Evolutionary conservation across 2,888 invertebrate species (phyloP).

Genomic region (Torymus texanus): DNA sequence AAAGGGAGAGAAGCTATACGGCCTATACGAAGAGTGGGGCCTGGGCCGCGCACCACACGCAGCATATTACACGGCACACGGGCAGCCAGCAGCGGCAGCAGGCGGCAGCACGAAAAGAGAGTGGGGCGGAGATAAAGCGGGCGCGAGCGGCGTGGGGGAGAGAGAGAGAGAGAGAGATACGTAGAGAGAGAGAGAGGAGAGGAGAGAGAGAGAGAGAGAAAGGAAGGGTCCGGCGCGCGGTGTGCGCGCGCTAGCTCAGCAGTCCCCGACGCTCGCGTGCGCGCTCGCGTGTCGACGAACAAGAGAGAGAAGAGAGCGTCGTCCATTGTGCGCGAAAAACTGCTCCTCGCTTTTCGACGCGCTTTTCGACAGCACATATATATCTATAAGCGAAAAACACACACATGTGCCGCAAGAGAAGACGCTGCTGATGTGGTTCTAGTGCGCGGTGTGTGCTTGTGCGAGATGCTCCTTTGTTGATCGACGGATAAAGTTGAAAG

Average conservation of each 20-base stretch:
- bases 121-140: conserved; percentile 49
- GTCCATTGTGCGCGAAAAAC: conserved; percentile 34
- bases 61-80: neutral
- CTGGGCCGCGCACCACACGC: neutral
- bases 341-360: neutral
- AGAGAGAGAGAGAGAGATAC: conserved; percentile 41
- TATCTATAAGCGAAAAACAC: too few relatives aligned
- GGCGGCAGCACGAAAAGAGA: conserved; percentile 20
- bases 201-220: conserved; percentile 53
- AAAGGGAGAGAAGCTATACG: too few relatives aligned
- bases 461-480: neutral
- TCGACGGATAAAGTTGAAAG: neutral
- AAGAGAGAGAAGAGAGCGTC: conserved; percentile 57
- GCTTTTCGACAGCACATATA: conserved; percentile 1
- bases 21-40: conserved; percentile 8
- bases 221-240: conserved; percentile 61
- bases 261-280: conserved; percentile 65
- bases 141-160: conserved; percentile 26
- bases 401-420: too few relatives aligned
- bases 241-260: conserved; percentile 61
- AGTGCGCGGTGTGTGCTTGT: too few relatives aligned
- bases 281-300: conserved; percentile 56
- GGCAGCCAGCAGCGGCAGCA: neutral
- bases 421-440: too few relatives aligned
- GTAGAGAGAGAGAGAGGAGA: conserved; percentile 26